These are phyloP conservation scores for Calycopis cecrops DNA, from an alignment of 1,140 invertebrate species.

Conservation along the genomic window DNA sequence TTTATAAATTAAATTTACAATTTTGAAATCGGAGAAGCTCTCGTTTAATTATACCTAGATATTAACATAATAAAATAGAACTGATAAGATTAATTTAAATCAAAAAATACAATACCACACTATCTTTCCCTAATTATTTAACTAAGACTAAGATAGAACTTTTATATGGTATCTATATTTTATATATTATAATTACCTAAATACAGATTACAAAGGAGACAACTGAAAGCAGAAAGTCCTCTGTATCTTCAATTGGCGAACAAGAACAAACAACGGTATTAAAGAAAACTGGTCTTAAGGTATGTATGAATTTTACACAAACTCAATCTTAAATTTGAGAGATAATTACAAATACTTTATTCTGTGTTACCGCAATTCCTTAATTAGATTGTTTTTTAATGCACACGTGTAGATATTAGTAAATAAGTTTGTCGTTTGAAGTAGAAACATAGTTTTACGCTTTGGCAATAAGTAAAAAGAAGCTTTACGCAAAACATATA, in stretches of 20 bases:
- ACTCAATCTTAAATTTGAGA: neutral
- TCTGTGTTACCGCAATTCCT: constrained; percentile 16
- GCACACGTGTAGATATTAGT: neutral
- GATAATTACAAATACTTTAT: neutral
- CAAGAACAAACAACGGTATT: constrained; percentile 47
- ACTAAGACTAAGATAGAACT: neutral
- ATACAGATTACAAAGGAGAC: constrained; percentile 64
- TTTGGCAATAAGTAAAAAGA: constrained; percentile 12
- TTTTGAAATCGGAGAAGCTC: too few species aligned
- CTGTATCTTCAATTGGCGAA: constrained; percentile 52
- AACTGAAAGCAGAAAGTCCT: constrained; percentile 66
- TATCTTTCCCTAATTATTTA: too few species aligned
- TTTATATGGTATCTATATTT: too few species aligned
- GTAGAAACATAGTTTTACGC: constrained; percentile 11
- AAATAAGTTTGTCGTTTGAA: constrained; percentile 8
- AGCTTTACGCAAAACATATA: constrained; percentile 21
- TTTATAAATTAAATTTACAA: too few species aligned
- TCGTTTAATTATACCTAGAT: too few species aligned
- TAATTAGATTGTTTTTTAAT: constrained; percentile 11
- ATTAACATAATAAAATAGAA: too few species aligned
- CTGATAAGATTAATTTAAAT: too few species aligned
- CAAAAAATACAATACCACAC: too few species aligned
- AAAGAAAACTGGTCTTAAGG: constrained; percentile 59
- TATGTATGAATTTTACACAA: constrained; percentile 28
- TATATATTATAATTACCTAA: too few species aligned